Evolutionary conservation across 2,113 vertebrate genomes (phyloP), one percentile per base, ranked within the genome.

Genomic region (Misgurnus anguillicaudatus): DNA sequence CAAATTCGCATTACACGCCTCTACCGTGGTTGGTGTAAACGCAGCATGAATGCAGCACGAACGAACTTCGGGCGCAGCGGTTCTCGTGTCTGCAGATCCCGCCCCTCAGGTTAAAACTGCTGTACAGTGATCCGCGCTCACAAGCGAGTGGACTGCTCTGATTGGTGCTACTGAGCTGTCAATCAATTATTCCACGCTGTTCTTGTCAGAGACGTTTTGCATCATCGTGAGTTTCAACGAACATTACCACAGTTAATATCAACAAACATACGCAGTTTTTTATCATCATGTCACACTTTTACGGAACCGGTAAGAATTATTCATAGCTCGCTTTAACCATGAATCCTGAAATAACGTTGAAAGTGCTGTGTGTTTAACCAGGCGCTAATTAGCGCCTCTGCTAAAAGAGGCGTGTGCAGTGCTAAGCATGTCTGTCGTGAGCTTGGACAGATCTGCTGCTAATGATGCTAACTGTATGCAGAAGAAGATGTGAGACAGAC

Each of bases 111-210:
- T 16, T 7, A 6, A 38, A 16, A 36, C 16, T 36, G 24, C 47
- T 38, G 47, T n/a, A 31, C 31, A 11, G 47, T 51, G 67, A 70
- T 53, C 53, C 47, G 67, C 24, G 31, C 14, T 1, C 24, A 14
- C 10, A 53, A 10, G 14, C 8, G 36, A 55, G 1, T 14, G 73
- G 69, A 11, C 19, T 4, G 21, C 36, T 63, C 53, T 77, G 80
- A 90, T 92, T 94, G 87, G 90, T 83, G 75, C 93, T 87, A 19
- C 91, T 90, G 89, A 94, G 93, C 48, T 76, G 84, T 79, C 84
- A 62, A 6, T 85, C 77, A 42, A 70, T 31, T 53, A 60, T 62
- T 75, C 47, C 53, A 48, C 17, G 8, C 69, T 0, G 14, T 36
- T 75, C 17, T 63, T 6, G 10, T 55, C 14, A 9, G 78, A 10